Conservation (phyloP, 1,140 invertebrate species). For the Chionoecetes opilio region DNA sequence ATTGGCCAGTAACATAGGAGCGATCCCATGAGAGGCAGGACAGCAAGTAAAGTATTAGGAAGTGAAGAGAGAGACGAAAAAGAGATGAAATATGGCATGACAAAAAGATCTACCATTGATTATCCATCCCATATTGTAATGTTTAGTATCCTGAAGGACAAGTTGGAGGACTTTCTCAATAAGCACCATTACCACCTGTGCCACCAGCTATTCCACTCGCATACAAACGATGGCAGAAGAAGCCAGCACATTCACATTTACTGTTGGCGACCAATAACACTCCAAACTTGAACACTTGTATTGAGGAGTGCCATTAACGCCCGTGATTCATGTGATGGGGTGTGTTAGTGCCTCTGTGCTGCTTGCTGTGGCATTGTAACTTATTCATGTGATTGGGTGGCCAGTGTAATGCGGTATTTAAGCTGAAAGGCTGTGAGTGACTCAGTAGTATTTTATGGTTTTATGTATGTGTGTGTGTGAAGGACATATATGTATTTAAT, state of each 20-base stretch:
- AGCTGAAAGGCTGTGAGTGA: too few relatives aligned
- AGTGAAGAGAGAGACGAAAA: not conserved
- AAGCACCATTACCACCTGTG: conserved; percentile 65
- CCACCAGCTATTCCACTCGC: conserved; percentile 71
- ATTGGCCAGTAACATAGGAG: not conserved
- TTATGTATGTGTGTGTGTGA: too few relatives aligned
- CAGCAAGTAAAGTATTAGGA: not conserved
- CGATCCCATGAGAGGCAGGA: not conserved
- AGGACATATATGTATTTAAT: too few relatives aligned
- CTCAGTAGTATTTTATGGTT: too few relatives aligned
- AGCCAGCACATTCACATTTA: conserved; percentile 73
- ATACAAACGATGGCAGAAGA: conserved; percentile 71
- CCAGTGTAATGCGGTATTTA: too few relatives aligned
- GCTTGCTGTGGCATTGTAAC: too few relatives aligned
- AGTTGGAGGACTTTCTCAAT: conserved; percentile 53
- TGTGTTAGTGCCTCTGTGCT: too few relatives aligned
- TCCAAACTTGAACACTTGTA: too few relatives aligned
- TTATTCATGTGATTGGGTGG: too few relatives aligned
- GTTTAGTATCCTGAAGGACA: conserved; percentile 66
- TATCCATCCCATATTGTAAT: conserved; percentile 69
- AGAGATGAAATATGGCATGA: not conserved
- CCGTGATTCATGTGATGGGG: too few relatives aligned
- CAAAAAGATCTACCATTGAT: not conserved
- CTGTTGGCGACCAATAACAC: not conserved
- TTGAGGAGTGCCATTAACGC: too few relatives aligned